Evolutionary conservation across 2,888 invertebrate genomes (phyloP), one percentile per base, ranked within the genome.

Genomic region (Eurois occulta): DNA sequence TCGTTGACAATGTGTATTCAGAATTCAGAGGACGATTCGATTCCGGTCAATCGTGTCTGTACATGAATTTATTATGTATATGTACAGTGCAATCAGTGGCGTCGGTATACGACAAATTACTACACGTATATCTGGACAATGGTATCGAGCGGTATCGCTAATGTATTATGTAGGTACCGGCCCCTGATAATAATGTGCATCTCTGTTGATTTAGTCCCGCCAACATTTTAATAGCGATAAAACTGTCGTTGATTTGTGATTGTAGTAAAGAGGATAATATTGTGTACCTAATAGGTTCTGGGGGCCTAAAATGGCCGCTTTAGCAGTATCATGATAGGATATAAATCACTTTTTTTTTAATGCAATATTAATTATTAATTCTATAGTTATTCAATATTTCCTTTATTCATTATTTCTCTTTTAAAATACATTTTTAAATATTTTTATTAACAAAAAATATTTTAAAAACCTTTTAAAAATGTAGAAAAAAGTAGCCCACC

Each of bases 31-130:
- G 72, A 71, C 80, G 73, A 74, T 67, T 74, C 83, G 83, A 77
- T 76, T 87, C 84, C 76, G 84, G 76, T 76, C 84, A 83, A 86
- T 87, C 87, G 83, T 79, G 86, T 76, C 74, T 71, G 68, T 66
- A 77, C 82, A 90, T 90, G 89, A 87, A 90, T n/a, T n/a, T n/a
- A n/a, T 90, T 81, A 90, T 90, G 89, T 89, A 90, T 55, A 55
- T n/a, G 60, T 73, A 80, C 78, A 81, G 82, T 84, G 88, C 87
- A 89, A 85, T 87, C 87, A 85, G 84, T 78, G 69, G 72, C 82
- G 85, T 73, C 79, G 71, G 81, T 84, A 73, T 69, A 62, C 78
- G 89, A 89, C 89, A 85, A 89, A 89, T 89, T 84, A 83, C 87
- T 84, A 74, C 89, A 89, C 89, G 89, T 89, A 87, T 87, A 88